Base-by-base conservation (phyloP, 2,888 invertebrate genomes). In the Ectemnius lituratus region DNA sequence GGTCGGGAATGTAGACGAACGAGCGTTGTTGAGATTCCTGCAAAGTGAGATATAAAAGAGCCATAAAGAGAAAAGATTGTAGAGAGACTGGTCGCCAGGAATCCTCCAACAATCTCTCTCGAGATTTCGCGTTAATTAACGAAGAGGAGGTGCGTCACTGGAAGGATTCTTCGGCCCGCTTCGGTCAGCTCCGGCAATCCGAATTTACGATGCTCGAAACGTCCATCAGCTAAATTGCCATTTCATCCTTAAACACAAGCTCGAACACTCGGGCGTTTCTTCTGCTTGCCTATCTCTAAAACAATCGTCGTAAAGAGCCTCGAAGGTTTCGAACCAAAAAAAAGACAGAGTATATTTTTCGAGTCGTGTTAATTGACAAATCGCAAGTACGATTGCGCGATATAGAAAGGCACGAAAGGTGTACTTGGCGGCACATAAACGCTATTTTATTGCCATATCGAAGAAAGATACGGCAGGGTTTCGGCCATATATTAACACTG, bases 81-180 rank as follows among this genome's bases (percentile, higher is more conserved):
- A 11, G 49, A 37, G 47, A 28, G 46, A 56, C 37, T 37, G 37
- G 28, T 37, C 28, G 28, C 28, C 28, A 6, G 28, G 37, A 37
- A 11, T 37, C 37, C 37, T 37, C 37, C 37, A 37, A 37, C 37
- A 37, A 11, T 37, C 37, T 37, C 37, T 37, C 37, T 37, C 8
- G 8, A 11, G 23, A 11, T 37, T 28, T 20, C n/a, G 45, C 65
- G 52, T 62, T 70, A 73, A 73, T 73, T 58, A 62, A 56, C 18
- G 52, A 67, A 14, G 37, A 11, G n/a, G 8, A 52, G 18, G 23
- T 46, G 45, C 20, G 45, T 13, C 6, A 23, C 2, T 14, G 18
- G 49, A 62, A 62, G 4, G n/a, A 16, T 27, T 62, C 20, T 62
- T 13, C 23, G 23, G 28, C 49, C 52, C 4, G 37, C 37, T 37